Evolutionary conservation across 2,113 vertebrate genomes (phyloP), one percentile per base, ranked within the genome.

Genomic region (Nyctibius bracteatus): DNA sequence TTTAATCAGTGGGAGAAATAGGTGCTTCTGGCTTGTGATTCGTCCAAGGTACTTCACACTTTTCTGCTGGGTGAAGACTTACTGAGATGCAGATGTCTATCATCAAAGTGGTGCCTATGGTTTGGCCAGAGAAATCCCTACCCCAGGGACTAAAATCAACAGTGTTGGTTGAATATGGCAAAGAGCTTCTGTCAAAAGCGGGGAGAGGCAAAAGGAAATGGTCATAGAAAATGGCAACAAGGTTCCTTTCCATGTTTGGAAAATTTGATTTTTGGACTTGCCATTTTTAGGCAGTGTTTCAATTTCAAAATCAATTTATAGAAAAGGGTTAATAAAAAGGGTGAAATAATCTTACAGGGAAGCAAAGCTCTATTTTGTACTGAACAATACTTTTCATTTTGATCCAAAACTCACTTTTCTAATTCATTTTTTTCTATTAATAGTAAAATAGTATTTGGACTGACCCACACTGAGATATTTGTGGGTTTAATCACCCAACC

Each of bases 61-160:
- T 71, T 81, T 79, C 61, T 79, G 5, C 65, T 75, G 61, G 18
- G 7, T 14, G 79, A 30, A 87, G 14, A 35, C 18, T 74, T 27
- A 5, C 8, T 70, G 77, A 83, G 46, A 33, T 47, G 54, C 24
- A 81, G 41, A 41, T 65, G 3, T 47, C 15, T 54, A 14, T 63
- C 23, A n/a, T 81, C 39, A 43, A n/a, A n/a, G 22, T 1, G 4
- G 2, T 73, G 63, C 6, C 68, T 43, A 3, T 0, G 0, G 5
- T 67, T 35, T 67, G 43, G 57, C 35, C 35, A 59, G 39, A 65
- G 44, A 74, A 91, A 79, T 51, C 25, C 8, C 27, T 43, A 0
- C 24, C n/a, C 28, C 33, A 55, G 47, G 24, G 24, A 47, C 57
- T n/a, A 39, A 58, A 91, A 23, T 28, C 59, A 78, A 20, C 13